Conservation (phyloP, 53 echinoderm and acorn worm genomes). For the Patiria pectinifera region DNA sequence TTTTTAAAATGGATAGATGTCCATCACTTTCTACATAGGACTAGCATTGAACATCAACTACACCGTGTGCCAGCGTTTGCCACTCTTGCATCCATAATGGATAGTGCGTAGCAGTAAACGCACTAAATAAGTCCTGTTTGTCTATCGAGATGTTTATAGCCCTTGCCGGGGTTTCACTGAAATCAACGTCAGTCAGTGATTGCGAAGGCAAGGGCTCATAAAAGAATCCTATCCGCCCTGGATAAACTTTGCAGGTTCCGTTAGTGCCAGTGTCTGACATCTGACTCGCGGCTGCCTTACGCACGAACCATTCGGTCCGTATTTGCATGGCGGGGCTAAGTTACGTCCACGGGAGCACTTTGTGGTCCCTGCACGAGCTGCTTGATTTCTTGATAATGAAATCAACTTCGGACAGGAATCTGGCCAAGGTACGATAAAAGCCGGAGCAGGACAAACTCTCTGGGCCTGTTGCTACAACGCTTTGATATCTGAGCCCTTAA, state of each 20-base stretch:
- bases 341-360: neutral
- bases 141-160: neutral
- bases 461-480: neutral
- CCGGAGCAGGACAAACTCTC: neutral
- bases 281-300: neutral
- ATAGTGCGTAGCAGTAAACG: too few species aligned
- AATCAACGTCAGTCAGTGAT: neutral
- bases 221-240: neutral
- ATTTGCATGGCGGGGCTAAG: neutral
- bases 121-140: too few species aligned
- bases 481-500: neutral
- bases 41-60: too few species aligned
- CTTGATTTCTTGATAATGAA: slow-evolving; percentile 17
- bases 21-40: neutral
- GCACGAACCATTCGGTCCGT: neutral
- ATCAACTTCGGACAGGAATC: neutral
- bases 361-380: neutral
- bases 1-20: neutral
- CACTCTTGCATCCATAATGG: too few species aligned
- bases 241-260: neutral
- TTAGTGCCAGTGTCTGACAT: neutral
- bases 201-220: neutral
- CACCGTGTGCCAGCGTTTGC: too few species aligned
- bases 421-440: neutral
- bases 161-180: neutral